Conservation (phyloP, 2,113 vertebrate genomes). For the Phrynosoma blainvillii region DNA sequence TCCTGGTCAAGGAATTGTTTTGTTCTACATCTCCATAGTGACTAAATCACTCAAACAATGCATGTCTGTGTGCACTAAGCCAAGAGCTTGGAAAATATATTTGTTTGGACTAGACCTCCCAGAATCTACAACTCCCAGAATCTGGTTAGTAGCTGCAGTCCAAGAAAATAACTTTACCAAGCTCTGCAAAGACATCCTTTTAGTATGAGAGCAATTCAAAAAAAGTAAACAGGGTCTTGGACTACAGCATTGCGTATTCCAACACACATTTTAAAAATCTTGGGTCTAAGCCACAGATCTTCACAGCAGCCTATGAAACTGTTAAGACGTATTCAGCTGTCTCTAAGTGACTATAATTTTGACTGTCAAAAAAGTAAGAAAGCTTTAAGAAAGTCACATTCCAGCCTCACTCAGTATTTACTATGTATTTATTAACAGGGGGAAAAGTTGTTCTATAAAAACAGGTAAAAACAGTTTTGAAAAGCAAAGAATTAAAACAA, state of each 20-base stretch:
- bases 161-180: no score
- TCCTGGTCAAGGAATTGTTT: neutral
- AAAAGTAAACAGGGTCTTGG: neutral
- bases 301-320: neutral
- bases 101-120: no score
- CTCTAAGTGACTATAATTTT: neutral
- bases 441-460: no score
- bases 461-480: no score
- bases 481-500: no score
- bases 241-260: neutral
- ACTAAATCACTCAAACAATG: neutral
- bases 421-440: no score
- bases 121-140: no score
- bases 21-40: neutral
- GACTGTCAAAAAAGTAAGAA: neutral
- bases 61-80: neutral
- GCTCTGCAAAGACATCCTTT: neutral
- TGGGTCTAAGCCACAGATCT: neutral
- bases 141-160: no score
- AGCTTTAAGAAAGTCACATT: neutral
- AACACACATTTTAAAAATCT: neutral
- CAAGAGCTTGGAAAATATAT: neutral
- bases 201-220: neutral
- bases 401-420: neutral
- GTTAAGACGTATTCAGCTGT: neutral